Conservation (phyloP, 2,888 invertebrate genomes). For the Stenchaetothrips biformis region DNA sequence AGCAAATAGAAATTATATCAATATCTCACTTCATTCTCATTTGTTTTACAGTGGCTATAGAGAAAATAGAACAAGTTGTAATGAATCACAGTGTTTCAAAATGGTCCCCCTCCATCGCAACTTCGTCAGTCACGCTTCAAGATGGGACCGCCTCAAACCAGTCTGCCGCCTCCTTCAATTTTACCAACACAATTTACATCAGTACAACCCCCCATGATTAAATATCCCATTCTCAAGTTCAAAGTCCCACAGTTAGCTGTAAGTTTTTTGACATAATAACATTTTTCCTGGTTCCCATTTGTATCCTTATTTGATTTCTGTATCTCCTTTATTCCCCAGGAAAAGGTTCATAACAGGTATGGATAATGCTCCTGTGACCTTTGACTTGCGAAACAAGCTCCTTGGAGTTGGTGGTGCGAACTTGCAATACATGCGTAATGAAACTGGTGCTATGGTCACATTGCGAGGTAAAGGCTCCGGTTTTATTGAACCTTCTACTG, state of each 20-base stretch:
- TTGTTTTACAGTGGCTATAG: slow-evolving; percentile 41
- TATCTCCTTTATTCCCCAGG: background rate
- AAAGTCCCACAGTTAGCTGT: slow-evolving; percentile 19
- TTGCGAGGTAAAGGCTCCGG: slow-evolving; percentile 65
- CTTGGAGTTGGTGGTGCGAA: slow-evolving; percentile 66
- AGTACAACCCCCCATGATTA: slow-evolving; percentile 39
- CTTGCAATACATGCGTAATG: slow-evolving; percentile 69
- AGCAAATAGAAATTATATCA: slow-evolving; percentile 27
- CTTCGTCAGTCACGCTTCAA: slow-evolving; percentile 26
- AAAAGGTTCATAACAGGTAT: slow-evolving; percentile 57
- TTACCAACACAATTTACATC: slow-evolving; percentile 31
- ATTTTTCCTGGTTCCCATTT: background rate
- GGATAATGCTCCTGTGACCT: slow-evolving; percentile 69
- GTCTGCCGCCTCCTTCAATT: slow-evolving; percentile 30
- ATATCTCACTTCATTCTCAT: slow-evolving; percentile 28
- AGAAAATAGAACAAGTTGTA: slow-evolving; percentile 40
- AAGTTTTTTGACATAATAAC: background rate
- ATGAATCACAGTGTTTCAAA: slow-evolving; percentile 34
- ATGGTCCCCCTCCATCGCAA: slow-evolving; percentile 3
- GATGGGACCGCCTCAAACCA: slow-evolving; percentile 30
- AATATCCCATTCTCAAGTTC: slow-evolving; percentile 34
- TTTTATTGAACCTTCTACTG: slow-evolving; percentile 53
- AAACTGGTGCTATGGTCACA: slow-evolving; percentile 71
- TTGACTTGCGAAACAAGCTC: slow-evolving; percentile 69
- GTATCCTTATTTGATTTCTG: background rate